Evolutionary conservation across 2,113 vertebrate genomes (phyloP), one percentile per base, ranked within the genome.

Genomic region (Orycteropus afer): DNA sequence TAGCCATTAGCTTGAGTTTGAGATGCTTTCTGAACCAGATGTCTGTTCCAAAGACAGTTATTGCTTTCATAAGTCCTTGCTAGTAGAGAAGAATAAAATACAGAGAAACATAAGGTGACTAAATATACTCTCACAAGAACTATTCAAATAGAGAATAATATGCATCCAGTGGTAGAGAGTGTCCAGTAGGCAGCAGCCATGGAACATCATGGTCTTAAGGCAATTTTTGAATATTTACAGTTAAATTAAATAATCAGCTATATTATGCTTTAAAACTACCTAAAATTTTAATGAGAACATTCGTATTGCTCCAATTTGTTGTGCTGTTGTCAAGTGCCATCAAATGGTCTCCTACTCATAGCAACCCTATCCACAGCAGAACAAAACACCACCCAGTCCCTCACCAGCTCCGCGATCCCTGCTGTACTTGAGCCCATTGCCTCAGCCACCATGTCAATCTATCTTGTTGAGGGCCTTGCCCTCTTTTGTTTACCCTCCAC

Each of bases 181-280:
- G 10, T 40, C 3, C 0, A 0, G 8, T 40, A 80, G 92, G 80
- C 81, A 91, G 94, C 78, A 34, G 76, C 67, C 93, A 93, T 93
- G 91, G 92, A 95, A 93, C 34, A 97, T 88, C 84, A 79, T 80
- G 83, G 74, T 67, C 18, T 63, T 97, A 81, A 74, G 82, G 97
- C 96, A 97, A 95, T 91, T 96, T 93, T 96, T 96, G 93, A 27
- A 73, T 57, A 93, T 57, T 63, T 97, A 94, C 90, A 93, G 93
- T 95, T 98, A 97, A 96, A 22, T 2, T n/a, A 96, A 91, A 29
- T 18, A 71, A 92, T 90, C 63, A 80, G 37, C n/a, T 63, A 92
- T 92, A 90, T 83, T 51, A 77, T 93, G 85, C 67, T 89, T 93
- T 53, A 92, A 97, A 97, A 95, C 51, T 89, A 7, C 53, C 20